Evolutionary conservation across 23 tunicate species (phyloP).

Genomic region (Phallusia fumigata): DNA sequence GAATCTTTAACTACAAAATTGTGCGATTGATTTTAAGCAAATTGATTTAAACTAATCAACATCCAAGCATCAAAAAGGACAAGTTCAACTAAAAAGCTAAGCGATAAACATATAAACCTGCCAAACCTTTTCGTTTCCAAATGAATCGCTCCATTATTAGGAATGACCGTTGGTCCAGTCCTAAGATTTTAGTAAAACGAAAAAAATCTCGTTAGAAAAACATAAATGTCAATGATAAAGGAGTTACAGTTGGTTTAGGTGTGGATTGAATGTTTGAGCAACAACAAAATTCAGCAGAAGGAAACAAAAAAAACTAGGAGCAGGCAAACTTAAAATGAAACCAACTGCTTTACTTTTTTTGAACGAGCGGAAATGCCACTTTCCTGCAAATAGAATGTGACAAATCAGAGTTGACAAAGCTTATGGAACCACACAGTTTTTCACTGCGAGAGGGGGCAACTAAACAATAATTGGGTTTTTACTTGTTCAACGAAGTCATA

Average conservation of each 20-base stretch:
- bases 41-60: no score
- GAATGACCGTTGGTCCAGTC: not conserved
- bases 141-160: not conserved
- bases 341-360: not conserved
- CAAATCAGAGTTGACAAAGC: not conserved
- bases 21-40: no score
- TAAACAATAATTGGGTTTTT: no score
- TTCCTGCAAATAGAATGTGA: not conserved
- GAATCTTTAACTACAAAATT: no score
- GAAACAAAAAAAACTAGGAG: not conserved
- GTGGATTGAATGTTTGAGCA: not conserved
- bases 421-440: not conserved
- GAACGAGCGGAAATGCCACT: not conserved
- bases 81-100: not conserved
- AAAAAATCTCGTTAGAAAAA: not conserved
- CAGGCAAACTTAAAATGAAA: not conserved
- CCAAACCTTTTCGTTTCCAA: not conserved
- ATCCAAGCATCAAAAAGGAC: no score
- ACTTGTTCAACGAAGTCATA: no score
- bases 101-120: not conserved
- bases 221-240: not conserved
- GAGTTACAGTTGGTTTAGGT: not conserved
- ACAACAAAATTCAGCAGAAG: not conserved
- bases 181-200: conserved; percentile 3
- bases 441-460: no score